Evolutionary conservation across 2,888 invertebrate species (phyloP), one percentile per base, ranked within the genome.

Genomic region (Drosophila kokeensis): DNA sequence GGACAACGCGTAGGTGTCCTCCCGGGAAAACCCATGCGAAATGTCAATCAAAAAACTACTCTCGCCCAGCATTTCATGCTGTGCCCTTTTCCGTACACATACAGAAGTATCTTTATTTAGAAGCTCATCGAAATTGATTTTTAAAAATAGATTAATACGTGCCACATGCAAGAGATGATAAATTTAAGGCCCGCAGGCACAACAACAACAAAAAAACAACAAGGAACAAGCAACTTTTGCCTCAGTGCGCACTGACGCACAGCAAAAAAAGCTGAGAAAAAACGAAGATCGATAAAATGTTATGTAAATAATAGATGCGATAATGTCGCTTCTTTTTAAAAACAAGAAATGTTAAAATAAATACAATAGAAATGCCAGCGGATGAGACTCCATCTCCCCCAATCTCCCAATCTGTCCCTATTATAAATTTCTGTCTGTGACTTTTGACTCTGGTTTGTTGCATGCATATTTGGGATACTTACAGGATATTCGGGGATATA

Each of bases 231-330:
- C 45, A 40, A 45, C 40, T 50, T 65, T 36, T 58, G 62, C 38
- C 21, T 62, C 45, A 53, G 8, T 73, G 77, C 68, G 48, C 54
- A 64, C 61, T 73, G 52, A 30, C 30, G 49, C 63, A 48, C 24
- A 30, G 27, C 34, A 63, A 45, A 69, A 69, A 21, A 42, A 48
- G 45, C 48, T 65, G 4, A 30, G 10, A 29, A 55, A 29, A 58
- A 59, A 54, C 27, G 18, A 62, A 40, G 55, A 77, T 61, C 63
- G 63, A 70, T 77, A 60, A 66, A 77, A 78, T 78, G 52, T 65
- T 74, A 69, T 60, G 53, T 60, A 53, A 74, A 77, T 74, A 78
- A 74, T 50, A 74, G 70, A 78, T 66, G 59, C 62, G 70, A 77
- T 69, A 76, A 75, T 68, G 57, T 61, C 48, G 58, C 34, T 13